phyloP scores from a whole-genome alignment of 2,113 vertebrate genomes.

The Phainopepla nitens region DNA sequence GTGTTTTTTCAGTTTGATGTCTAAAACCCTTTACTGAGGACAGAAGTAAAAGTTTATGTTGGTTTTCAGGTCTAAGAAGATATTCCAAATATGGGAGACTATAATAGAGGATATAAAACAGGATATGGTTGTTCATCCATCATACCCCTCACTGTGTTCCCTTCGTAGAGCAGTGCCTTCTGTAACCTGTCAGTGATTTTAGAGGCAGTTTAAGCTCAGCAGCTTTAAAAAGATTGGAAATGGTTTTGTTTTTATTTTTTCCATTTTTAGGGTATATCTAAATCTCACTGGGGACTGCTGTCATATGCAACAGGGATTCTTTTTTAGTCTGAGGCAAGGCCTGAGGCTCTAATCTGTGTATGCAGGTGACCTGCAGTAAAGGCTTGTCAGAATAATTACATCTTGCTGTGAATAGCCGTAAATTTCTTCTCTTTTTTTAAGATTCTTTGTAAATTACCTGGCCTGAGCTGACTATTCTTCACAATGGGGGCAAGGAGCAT shows the following conservation, averaged over 20 bases:
- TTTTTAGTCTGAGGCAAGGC: neutral
- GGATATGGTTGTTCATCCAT: neutral
- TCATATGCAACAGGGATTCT: neutral
- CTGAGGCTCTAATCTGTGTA: neutral
- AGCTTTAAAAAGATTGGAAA: neutral
- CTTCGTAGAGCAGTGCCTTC: neutral
- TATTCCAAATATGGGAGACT: neutral
- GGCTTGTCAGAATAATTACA: constrained; percentile 3
- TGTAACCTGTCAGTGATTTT: neutral
- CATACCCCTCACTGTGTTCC: neutral
- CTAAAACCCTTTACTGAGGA: neutral
- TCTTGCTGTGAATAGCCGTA: neutral
- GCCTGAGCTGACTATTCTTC: neutral
- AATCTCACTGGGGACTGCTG: neutral
- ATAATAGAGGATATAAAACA: neutral
- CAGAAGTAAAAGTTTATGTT: neutral
- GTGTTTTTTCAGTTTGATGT: rapidly evolving
- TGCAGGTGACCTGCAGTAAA: neutral
- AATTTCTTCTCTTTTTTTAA: neutral
- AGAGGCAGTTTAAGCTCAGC: neutral
- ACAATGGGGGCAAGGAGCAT: neutral
- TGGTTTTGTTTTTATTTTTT: neutral
- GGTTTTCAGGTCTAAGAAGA: neutral
- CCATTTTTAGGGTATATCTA: neutral
- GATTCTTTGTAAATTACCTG: neutral